Evolutionary conservation across 2,113 vertebrate genomes (phyloP).

Genomic region (Atrichornis clamosus): DNA sequence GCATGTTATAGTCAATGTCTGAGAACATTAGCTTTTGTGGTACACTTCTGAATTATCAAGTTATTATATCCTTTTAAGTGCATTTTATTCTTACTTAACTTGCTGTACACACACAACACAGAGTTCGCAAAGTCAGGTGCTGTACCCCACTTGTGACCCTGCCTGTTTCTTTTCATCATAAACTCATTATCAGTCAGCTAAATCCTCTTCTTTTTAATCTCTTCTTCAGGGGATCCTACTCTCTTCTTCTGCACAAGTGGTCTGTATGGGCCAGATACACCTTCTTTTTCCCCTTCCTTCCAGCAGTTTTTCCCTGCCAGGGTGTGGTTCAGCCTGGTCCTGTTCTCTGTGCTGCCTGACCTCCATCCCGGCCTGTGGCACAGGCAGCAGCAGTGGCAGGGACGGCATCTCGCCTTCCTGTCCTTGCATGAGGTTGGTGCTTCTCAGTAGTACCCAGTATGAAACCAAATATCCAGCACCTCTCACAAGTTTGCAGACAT

Average conservation of each 20-base stretch:
- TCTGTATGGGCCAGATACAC: neutral
- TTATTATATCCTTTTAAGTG: neutral
- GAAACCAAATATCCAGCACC: neutral
- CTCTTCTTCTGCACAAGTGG: neutral
- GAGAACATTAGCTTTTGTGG: neutral
- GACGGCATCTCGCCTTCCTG: neutral
- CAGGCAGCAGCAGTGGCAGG: neutral
- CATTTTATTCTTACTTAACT: neutral
- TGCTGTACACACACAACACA: neutral
- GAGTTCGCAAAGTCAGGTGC: neutral
- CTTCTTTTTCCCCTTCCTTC: neutral
- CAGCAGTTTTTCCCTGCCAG: neutral
- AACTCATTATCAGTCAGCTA: neutral
- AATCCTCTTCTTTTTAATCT: neutral
- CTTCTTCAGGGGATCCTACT: neutral
- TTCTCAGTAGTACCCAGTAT: neutral
- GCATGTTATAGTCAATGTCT: neutral
- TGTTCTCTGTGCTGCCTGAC: neutral
- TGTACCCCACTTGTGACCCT: neutral
- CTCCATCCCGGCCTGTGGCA: neutral
- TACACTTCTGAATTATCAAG: neutral
- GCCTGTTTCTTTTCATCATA: neutral
- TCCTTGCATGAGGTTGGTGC: accelerated
- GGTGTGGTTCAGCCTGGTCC: neutral
- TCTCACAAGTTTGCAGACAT: neutral